Evolutionary conservation across 37 sponge, comb jelly and placozoan species (phyloP), one percentile per base, ranked within the genome.

Genomic region (Mnemiopsis leidyi): DNA sequence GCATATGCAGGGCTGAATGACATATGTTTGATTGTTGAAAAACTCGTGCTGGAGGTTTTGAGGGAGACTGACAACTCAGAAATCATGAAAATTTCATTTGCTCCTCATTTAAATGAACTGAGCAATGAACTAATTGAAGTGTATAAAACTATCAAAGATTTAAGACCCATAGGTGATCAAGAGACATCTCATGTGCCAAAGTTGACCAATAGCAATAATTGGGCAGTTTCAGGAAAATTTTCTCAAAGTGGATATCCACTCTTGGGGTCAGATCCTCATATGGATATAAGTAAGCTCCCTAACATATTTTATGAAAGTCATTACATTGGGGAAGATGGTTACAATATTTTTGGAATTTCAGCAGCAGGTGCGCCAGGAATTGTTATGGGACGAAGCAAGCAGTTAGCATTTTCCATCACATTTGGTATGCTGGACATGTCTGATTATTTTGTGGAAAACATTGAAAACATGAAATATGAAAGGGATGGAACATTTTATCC

Each of bases 401-500:
- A 79, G 1, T 7, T 79, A 13, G 21, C 82, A 7, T 32, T 1
- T 0, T 2, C 36, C 7, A 5, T 79, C 36, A 79, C 82, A 32
- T 79, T 79, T 79, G 82, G 82, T 32, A 79, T 79, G 82, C 82
- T 79, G 3, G 82, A 79, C 34, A 79, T 79, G 82, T 30, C 82
- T 35, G 82, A 79, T 33, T 79, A 79, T 79, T 79, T 34, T 21
- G 36, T 79, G 2, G 82, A 79, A 79, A 79, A 79, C 29, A 35
- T 79, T 34, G 29, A 79, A 9, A 29, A 79, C 29, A 35, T 18
- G 36, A 16, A 23, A 23, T 79, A 79, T 79, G 82, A 79, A 32
- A 32, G 82, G 21, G 36, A 79, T 33, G 82, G 82, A 29, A 9
- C 3, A 20, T 79, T 79, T 29, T 21, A 34, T 9, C 82, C 35